Evolutionary conservation across 2,797 vertebrate species (phyloP).

Genomic region (Eulemur rubriventer): DNA sequence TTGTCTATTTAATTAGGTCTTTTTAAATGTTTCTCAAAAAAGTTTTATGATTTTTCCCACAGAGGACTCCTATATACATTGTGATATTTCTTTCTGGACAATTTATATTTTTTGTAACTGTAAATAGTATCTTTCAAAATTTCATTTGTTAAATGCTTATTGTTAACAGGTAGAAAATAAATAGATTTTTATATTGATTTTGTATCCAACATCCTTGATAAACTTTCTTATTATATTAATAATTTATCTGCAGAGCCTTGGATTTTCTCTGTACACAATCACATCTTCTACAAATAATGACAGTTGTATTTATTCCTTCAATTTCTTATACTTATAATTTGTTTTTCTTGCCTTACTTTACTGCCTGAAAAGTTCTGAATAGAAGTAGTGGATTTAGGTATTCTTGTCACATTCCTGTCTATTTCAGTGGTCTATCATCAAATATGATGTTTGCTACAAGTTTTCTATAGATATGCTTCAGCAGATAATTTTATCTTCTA

Average conservation of each 20-base stretch:
- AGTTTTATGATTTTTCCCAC: background rate
- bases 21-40: conserved; percentile 32
- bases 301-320: background rate
- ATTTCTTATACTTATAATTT: background rate
- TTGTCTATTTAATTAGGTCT: background rate
- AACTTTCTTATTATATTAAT: conserved; percentile 2
- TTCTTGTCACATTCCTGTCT: background rate
- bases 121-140: conserved; percentile 30
- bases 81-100: background rate
- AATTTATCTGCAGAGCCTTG: background rate
- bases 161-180: conserved; percentile 16
- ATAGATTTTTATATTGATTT: conserved; percentile 37
- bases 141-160: conserved; percentile 29
- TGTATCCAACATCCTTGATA: background rate
- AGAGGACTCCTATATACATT: background rate
- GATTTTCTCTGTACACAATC: background rate
- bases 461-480: background rate
- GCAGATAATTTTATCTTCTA: background rate
- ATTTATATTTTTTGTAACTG: background rate
- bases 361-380: background rate
- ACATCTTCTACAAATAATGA: background rate
- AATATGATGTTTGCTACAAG: background rate
- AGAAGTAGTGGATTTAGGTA: background rate
- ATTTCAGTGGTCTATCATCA: background rate
- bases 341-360: background rate